Evolutionary conservation across 2,888 invertebrate species (phyloP).

Genomic region (Stictocephala bisonia): DNA sequence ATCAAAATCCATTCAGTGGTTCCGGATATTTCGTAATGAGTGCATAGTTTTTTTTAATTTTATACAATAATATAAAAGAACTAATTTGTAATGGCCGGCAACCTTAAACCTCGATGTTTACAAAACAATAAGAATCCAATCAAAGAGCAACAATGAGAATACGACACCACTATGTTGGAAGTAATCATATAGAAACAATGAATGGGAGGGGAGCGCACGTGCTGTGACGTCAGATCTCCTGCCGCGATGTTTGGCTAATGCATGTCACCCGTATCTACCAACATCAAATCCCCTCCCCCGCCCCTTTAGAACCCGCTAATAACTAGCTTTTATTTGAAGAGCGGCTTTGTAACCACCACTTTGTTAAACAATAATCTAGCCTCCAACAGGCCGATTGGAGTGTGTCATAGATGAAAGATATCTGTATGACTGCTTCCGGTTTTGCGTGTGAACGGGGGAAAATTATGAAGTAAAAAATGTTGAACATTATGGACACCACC

Average conservation of each 20-base stretch:
- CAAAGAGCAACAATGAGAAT: conserved; percentile 27
- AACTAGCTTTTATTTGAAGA: conserved; percentile 6
- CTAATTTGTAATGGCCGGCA: neutral
- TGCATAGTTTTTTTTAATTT: no score
- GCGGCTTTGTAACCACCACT: conserved; percentile 15
- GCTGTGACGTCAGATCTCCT: conserved; percentile 2
- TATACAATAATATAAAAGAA: no score
- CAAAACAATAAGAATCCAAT: conserved; percentile 24
- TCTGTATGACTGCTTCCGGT: no score
- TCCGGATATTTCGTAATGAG: no score
- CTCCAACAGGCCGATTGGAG: conserved; percentile 2
- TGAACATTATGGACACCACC: no score
- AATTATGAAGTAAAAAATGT: no score
- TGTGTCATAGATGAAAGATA: no score
- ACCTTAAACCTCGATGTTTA: conserved; percentile 12
- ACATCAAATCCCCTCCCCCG: no score
- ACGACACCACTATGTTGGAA: conserved; percentile 6
- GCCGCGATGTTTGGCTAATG: conserved; percentile 25
- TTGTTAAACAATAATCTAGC: conserved; percentile 35
- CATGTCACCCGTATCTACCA: conserved; percentile 16
- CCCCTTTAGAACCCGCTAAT: conserved; percentile 20
- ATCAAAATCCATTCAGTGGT: no score
- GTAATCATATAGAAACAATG: conserved; percentile 30
- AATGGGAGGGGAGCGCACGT: conserved; percentile 22
- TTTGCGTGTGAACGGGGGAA: no score